Conservation (phyloP, 2,888 invertebrate genomes). For the Tipula confusa region DNA sequence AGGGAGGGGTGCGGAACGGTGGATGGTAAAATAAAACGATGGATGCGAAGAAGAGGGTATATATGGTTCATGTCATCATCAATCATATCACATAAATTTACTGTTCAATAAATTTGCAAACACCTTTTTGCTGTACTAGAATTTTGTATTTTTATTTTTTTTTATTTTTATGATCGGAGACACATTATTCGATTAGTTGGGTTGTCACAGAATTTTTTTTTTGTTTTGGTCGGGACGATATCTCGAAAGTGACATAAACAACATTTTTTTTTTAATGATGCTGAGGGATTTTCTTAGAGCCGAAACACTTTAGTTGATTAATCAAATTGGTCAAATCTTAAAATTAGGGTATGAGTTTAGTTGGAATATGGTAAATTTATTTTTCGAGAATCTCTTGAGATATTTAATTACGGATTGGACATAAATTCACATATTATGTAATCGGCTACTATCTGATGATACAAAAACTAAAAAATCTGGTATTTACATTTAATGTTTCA, state of each 20-base stretch:
- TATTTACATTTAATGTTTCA: background rate
- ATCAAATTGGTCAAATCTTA: background rate
- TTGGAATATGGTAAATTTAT: background rate
- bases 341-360: background rate
- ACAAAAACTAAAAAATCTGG: background rate
- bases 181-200: slow-evolving; percentile 25
- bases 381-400: background rate
- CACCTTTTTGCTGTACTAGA: background rate
- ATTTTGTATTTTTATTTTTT: background rate
- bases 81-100: background rate
- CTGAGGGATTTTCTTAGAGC: background rate
- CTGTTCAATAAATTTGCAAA: slow-evolving; percentile 25
- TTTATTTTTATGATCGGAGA: background rate
- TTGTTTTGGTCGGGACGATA: background rate
- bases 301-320: background rate
- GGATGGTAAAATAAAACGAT: background rate
- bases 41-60: background rate
- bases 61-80: slow-evolving; percentile 7
- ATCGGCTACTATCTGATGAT: too few relatives aligned
- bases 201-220: background rate
- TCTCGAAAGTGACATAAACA: background rate
- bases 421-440: too few relatives aligned
- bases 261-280: background rate
- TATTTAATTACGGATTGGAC: background rate
- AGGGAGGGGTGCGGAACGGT: background rate